A percentile compares a stretch with the other conserved stretches of the same genome.
Conservation (phyloP, 2,113 vertebrate genomes). For the Ariopsis seemanni region DNA sequence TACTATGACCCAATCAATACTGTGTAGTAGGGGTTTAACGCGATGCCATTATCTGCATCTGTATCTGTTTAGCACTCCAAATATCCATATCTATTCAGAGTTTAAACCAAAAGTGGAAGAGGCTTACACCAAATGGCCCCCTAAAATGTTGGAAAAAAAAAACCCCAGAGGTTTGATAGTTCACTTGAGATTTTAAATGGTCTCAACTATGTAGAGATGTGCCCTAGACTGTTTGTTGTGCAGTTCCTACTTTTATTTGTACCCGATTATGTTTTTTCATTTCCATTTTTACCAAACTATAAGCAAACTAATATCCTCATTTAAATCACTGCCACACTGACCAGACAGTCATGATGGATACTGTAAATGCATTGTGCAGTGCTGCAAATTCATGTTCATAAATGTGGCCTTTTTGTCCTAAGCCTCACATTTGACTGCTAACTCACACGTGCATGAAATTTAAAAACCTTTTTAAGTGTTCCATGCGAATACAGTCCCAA, state of each 20-base stretch:
- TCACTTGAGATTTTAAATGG: not conserved
- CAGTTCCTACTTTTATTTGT: not conserved
- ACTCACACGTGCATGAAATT: not conserved
- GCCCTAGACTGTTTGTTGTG: not conserved
- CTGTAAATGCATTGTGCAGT: too few relatives aligned
- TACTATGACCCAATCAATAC: not conserved
- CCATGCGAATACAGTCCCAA: not conserved
- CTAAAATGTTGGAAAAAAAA: not conserved
- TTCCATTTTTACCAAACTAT: not conserved
- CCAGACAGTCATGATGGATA: not conserved
- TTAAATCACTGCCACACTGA: not conserved
- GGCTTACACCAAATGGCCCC: not conserved
- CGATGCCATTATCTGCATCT: not conserved
- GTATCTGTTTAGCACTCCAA: not conserved
- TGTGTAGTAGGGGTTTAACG: not conserved
- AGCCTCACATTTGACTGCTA: not conserved
- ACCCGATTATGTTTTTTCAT: not conserved
- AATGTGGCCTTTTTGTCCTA: not conserved
- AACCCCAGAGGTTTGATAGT: not conserved
- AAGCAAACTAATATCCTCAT: not conserved
- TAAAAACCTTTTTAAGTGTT: not conserved
- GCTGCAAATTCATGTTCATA: not conserved
- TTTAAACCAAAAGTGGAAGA: not conserved
- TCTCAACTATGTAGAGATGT: not conserved
- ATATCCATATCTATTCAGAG: not conserved